Conservation (phyloP, 2,113 vertebrate species). For the Origma solitaria region DNA sequence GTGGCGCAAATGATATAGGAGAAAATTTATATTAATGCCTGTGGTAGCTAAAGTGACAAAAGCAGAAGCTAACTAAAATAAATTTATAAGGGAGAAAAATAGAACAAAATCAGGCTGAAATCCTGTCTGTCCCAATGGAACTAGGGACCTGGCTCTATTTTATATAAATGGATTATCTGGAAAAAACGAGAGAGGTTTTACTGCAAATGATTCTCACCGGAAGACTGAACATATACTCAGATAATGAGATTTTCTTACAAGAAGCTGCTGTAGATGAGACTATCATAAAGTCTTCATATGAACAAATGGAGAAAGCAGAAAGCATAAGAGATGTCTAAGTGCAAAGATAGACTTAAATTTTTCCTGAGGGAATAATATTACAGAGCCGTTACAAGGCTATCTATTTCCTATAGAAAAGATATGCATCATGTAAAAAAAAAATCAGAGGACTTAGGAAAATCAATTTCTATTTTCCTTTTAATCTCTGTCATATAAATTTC, state of each 20-base stretch:
- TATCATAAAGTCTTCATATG: background rate
- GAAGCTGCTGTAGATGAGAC: background rate
- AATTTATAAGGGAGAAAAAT: background rate
- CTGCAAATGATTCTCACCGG: background rate
- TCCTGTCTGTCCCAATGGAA: background rate
- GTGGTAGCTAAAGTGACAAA: background rate
- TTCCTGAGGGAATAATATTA: background rate
- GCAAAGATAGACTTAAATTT: background rate
- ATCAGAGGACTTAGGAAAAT: background rate
- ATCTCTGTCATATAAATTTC: background rate
- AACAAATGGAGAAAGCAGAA: background rate
- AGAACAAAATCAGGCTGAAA: background rate
- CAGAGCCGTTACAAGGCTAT: background rate
- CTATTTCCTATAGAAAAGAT: background rate
- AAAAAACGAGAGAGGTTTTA: slow-evolving; percentile 7
- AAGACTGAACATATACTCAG: background rate
- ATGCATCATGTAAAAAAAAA: background rate
- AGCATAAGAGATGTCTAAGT: background rate
- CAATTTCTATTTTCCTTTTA: background rate
- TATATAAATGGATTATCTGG: background rate
- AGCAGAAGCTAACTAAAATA: background rate
- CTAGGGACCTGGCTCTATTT: background rate
- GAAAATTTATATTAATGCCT: background rate
- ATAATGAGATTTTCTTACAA: slow-evolving; percentile 25
- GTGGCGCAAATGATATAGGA: background rate